Evolutionary conservation across 2,797 vertebrate species (phyloP), one percentile per base, ranked within the genome.

Genomic region (Percopsis omiscomaycus): DNA sequence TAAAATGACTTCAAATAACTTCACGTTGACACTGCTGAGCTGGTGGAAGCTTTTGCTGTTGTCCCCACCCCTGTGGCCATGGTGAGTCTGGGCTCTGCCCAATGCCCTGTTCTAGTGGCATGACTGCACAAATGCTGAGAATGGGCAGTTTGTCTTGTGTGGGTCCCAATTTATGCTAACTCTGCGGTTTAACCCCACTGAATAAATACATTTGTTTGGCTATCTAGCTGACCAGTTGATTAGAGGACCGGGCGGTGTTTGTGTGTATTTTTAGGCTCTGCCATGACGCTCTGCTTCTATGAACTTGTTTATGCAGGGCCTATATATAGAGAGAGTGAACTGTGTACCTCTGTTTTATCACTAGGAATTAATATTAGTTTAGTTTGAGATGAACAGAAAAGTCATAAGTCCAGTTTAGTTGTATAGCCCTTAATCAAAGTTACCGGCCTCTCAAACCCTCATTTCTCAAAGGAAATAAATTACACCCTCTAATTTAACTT

Each of bases 61-160:
- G 68, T 71, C 45, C 53, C 51, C 54, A 42, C 47, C 15, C 55
- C 49, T 54, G 27, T 56, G 44, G 56, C 59, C 64, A 73, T 1
- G 63, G 73, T 83, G 80, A 87, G 73, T 79, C 76, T 47, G 76
- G 68, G 75, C 55, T 77, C 68, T 78, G 70, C 61, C 58, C 46
- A 53, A 15, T 80, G 69, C 73, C 69, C 58, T 48, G 52, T 58
- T 73, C 57, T 69, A 69, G 75, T 79, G 77, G 75, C 66, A 78
- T 77, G 77, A 85, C 67, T 76, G 66, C 77, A 89, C 83, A 84
- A 84, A 86, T 80, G 79, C 85, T 83, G 85, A 89, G 84, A 85
- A 83, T 69, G 80, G 75, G 72, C 74, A 82, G 71, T 85, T 84
- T 86, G 74, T 74, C 49, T 77, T 62, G 67, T 59, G 69, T 82